These are phyloP conservation scores for Rallus crepitans DNA, from an alignment of 2,797 vertebrate species.

Conservation along the genomic window DNA sequence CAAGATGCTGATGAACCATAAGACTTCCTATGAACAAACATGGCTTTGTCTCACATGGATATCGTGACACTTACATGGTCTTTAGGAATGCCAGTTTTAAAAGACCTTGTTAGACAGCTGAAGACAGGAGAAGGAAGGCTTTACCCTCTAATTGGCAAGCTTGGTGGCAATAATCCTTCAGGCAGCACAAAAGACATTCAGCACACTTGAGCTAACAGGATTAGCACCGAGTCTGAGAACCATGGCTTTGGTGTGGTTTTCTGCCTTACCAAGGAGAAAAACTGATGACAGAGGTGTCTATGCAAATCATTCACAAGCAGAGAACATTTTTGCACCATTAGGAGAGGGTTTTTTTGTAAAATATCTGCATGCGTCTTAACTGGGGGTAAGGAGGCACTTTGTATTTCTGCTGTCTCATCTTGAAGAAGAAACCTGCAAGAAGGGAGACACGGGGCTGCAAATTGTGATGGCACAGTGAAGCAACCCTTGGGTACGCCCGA, in stretches of 20 bases:
- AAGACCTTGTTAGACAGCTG: neutral
- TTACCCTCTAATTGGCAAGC: constrained; percentile 16
- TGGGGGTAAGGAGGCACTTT: neutral
- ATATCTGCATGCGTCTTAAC: neutral
- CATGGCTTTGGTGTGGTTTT: constrained; percentile 25
- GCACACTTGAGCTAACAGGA: constrained; percentile 24
- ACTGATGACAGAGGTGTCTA: neutral
- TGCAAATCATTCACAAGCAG: neutral
- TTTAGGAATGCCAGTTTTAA: neutral
- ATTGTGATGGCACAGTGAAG: neutral
- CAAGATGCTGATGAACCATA: neutral
- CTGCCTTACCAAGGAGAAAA: constrained; percentile 4
- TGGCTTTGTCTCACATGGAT: neutral
- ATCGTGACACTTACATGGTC: neutral
- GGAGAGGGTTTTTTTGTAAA: neutral
- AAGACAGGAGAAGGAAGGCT: neutral
- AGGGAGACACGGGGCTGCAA: neutral
- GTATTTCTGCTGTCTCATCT: neutral
- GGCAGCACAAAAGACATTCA: constrained; percentile 48
- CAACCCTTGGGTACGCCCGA: fast-evolving
- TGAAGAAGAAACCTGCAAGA: neutral
- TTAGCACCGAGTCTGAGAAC: constrained; percentile 52
- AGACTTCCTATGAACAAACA: neutral
- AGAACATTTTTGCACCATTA: neutral
- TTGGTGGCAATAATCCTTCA: constrained; percentile 52